Evolutionary conservation across 2,888 invertebrate species (phyloP), one percentile per base, ranked within the genome.

Genomic region (Pasiphila rectangulata): DNA sequence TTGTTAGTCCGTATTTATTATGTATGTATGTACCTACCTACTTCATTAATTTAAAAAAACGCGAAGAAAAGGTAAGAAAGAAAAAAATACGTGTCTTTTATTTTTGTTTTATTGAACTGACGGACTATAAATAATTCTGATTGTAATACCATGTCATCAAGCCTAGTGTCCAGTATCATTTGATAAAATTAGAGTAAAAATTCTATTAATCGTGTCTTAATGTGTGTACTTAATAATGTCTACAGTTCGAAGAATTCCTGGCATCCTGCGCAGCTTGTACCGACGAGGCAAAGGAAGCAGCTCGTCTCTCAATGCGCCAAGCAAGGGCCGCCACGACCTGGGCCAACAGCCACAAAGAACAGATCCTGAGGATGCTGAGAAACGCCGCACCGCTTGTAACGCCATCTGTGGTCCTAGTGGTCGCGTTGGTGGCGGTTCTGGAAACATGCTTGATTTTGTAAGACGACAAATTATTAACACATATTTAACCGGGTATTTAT

Each of bases 161-260:
- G n/a, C n/a, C n/a, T n/a, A n/a, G n/a, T n/a, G n/a, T n/a, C n/a
- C n/a, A n/a, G n/a, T n/a, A n/a, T n/a, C n/a, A n/a, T n/a, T n/a
- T n/a, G n/a, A n/a, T n/a, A n/a, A n/a, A n/a, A n/a, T n/a, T n/a
- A n/a, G n/a, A n/a, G n/a, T n/a, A n/a, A n/a, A n/a, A n/a, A n/a
- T n/a, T n/a, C n/a, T n/a, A n/a, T n/a, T n/a, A n/a, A n/a, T n/a
- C n/a, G n/a, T n/a, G n/a, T n/a, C n/a, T n/a, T n/a, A n/a, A n/a
- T n/a, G n/a, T 21, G 21, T 4, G 2, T 6, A 2, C 21, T 6
- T 6, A 6, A 4, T 24, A 24, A 4, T n/a, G 38, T 44, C 49
- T 38, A 0, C 74, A 88, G 87, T 83, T 80, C 38, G 80, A 81
- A 47, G 15, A 52, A 0, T 85, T 79, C 76, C 54, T 88, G 19